Evolutionary conservation across 35 echinoderm and acorn worm genomes (phyloP), one percentile per base, ranked within the genome.

Genomic region (Anneissia japonica): DNA sequence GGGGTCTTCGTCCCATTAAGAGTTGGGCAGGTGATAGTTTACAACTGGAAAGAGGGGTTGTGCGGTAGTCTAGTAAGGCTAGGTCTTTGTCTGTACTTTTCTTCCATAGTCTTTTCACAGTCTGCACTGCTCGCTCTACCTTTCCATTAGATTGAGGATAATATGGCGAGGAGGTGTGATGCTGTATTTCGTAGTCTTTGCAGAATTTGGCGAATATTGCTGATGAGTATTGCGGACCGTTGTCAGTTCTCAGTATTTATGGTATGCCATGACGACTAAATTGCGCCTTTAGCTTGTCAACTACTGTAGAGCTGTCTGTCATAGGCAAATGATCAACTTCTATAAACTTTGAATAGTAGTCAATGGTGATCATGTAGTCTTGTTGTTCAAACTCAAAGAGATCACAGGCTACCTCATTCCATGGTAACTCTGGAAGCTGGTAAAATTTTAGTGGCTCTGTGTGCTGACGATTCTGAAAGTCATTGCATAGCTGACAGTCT

Each of bases 181-280:
- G 88, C 23, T 55, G n/a, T n/a, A 90, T 90, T 11, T 88, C 74
- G 34, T 91, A 94, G 34, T 90, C 73, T 23, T 82, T 45, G 36
- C 88, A 94, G 85, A 94, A 94, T 31, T 37, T 39, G 46, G 74
- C 28, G 33, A 86, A 76, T 38, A 40, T 77, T 73, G 73, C 0
- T 39, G 80, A 89, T 13, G 72, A 46, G 83, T 92, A 95, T 74
- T 91, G 93, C 0, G 89, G 89, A 21, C 86, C 93, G 32, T 91
- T 95, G 31, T 95, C 93, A 29, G 81, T 86, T 51, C 81, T 75
- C 30, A 95, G 23, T 31, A 38, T 89, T 28, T 88, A 75, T 0
- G 93, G 93, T 56, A 86, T 85, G 12, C 90, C 88, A 87, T 91
- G 93, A 4, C 89, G 32, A 30, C 73, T 39, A 36, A 94, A 94